Base-by-base conservation (phyloP, 2,113 vertebrate genomes). In the Riparia riparia region DNA sequence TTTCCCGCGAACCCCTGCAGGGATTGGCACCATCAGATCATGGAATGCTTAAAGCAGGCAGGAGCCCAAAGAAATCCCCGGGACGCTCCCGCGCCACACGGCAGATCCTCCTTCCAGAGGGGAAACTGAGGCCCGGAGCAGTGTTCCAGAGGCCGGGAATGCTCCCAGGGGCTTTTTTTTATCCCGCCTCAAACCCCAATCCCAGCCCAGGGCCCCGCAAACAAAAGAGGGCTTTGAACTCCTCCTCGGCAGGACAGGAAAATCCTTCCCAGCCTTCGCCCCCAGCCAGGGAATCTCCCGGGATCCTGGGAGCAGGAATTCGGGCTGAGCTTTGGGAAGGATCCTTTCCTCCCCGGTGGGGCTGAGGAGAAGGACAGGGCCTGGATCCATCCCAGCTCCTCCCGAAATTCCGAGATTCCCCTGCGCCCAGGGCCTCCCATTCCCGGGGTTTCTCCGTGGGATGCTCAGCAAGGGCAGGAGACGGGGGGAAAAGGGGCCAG, bases 161-260 rank as follows among this genome's bases (percentile, higher is more conserved):
- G 54, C 71, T 92, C 82, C 86, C 56, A 6, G 32, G 80, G 86
- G n/a, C 91, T 92, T 47, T 12, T 12, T 88, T 31, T 22, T 37
- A 37, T 37, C 74, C 95, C 37, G 47, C 92, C 58, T 34, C 79
- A 53, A 82, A 34, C 22, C 44, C 90, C 93, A 26, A 74, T 45
- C 78, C 54, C 83, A 83, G 83, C 93, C 82, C 80, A 51, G 68
- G 89, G 93, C 91, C 82, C 89, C 71, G 68, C 76, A 37, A 77
- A 81, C 86, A 83, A 77, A 39, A 64, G 91, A 97, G 92, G 58
- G 21, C 93, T 95, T 95, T 95, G 95, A 95, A 93, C 94, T 95
- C 95, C 95, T 95, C 86, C 94, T 95, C 90, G 51, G 16, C 31
- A 31, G 95, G 76, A 88, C 93, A 93, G 95, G 94, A 92, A 95